Percentiles rank a stretch among this genome's conserved stretches.
phyloP scores from a whole-genome alignment of 37 sponge, comb jelly and placozoan genomes.

The Beroe ovata region DNA sequence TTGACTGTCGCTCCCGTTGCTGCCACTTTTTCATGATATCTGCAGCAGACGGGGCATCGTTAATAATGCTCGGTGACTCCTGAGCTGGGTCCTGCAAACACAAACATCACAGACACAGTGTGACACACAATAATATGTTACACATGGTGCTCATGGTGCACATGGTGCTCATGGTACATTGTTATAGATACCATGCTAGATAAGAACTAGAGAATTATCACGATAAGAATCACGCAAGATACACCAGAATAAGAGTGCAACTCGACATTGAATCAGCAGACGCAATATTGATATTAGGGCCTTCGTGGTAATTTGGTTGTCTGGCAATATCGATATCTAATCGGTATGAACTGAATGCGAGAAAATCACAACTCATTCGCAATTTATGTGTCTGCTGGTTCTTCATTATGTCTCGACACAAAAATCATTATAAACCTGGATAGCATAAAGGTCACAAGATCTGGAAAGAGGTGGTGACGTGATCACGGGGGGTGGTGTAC shows the following conservation, averaged over 20 bases:
- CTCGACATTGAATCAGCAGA: too few relatives aligned
- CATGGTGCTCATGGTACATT: too few relatives aligned
- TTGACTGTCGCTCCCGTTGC: slow-evolving; percentile 54
- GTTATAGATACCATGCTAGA: too few relatives aligned
- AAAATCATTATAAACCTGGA: background rate
- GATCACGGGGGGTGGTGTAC: slow-evolving; percentile 25
- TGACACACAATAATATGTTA: background rate
- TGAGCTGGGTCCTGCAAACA: slow-evolving; percentile 1
- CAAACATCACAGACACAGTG: background rate
- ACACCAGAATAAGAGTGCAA: too few relatives aligned
- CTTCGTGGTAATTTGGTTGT: too few relatives aligned
- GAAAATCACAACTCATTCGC: too few relatives aligned
- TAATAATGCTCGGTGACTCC: slow-evolving; percentile 31
- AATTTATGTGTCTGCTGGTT: background rate
- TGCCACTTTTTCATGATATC: slow-evolving; percentile 66
- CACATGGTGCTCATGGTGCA: too few relatives aligned
- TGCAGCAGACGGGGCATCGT: slow-evolving; percentile 50
- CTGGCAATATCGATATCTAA: too few relatives aligned
- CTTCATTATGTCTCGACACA: background rate
- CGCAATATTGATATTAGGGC: too few relatives aligned
- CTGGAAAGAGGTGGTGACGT: background rate
- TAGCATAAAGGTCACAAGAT: background rate
- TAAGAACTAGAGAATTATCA: too few relatives aligned
- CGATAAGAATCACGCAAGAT: too few relatives aligned
- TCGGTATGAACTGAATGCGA: too few relatives aligned